Conservation (phyloP, 2,888 invertebrate species). For the Trichogramma evanescens region DNA sequence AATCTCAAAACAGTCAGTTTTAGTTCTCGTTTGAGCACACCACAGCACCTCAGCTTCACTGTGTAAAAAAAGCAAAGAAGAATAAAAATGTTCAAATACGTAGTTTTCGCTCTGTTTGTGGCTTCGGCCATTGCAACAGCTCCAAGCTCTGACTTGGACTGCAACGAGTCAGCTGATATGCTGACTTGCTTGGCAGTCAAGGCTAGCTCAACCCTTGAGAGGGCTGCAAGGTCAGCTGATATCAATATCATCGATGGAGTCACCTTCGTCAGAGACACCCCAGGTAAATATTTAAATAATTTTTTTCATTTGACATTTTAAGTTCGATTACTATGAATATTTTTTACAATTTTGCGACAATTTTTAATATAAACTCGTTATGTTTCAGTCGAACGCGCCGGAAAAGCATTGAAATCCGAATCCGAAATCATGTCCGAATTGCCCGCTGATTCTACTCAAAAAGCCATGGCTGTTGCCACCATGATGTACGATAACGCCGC, state of each 20-base stretch:
- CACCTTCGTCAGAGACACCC: constrained; percentile 48
- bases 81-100: constrained; percentile 46
- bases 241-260: constrained; percentile 56
- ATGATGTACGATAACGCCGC: constrained; percentile 53
- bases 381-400: constrained; percentile 38
- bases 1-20: too few relatives aligned
- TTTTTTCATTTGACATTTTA: too few relatives aligned
- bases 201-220: constrained; percentile 52
- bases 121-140: constrained; percentile 38
- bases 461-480: constrained; percentile 50
- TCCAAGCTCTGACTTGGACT: constrained; percentile 29
- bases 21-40: too few relatives aligned
- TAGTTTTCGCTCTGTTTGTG: constrained; percentile 37
- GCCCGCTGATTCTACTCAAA: constrained; percentile 51
- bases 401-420: constrained; percentile 41
- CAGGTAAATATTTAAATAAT: constrained; percentile 32
- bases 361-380: not conserved
- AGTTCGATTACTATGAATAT: too few relatives aligned
- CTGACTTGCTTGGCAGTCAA: constrained; percentile 56
- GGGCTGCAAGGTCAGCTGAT: constrained; percentile 53
- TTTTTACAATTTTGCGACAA: not conserved
- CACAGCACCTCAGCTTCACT: too few relatives aligned
- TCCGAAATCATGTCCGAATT: constrained; percentile 51
- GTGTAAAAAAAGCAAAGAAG: too few relatives aligned
- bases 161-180: constrained; percentile 48